phyloP scores from a whole-genome alignment of 2,797 vertebrate genomes.

The Smutsia gigantea region DNA sequence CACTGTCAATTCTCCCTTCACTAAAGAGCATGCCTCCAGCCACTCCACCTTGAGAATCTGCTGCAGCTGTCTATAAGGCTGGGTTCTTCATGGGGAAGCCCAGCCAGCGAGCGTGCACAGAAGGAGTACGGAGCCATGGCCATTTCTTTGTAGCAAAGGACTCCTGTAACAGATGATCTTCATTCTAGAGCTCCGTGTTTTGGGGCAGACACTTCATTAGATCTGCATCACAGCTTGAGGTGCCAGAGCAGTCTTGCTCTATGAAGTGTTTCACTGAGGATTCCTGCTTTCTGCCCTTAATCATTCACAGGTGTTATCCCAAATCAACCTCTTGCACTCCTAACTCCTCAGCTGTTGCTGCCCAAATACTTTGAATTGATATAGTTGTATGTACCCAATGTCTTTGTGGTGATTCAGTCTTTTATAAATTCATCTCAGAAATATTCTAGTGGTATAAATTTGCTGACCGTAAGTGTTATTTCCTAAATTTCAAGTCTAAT shows the following conservation, averaged over 20 bases:
- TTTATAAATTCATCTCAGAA: background rate
- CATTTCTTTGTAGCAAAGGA: background rate
- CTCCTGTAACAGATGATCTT: background rate
- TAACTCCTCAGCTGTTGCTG: background rate
- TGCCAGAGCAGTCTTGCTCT: background rate
- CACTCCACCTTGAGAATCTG: background rate
- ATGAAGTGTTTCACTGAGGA: too few species aligned
- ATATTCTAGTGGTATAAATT: background rate
- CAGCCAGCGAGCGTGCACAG: background rate
- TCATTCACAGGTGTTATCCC: background rate
- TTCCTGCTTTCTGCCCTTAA: too few species aligned
- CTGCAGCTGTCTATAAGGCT: background rate
- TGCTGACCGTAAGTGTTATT: background rate
- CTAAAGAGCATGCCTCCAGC: background rate
- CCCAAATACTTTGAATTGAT: background rate
- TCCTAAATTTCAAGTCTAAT: background rate
- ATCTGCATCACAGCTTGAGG: background rate
- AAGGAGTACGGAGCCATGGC: background rate
- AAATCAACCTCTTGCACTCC: background rate
- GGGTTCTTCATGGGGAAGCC: background rate
- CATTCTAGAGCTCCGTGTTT: background rate
- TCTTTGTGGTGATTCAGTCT: background rate
- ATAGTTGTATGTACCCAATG: background rate
- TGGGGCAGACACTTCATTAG: background rate
- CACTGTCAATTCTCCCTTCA: background rate